Evolutionary conservation across 2,888 invertebrate species (phyloP), one percentile per base, ranked within the genome.

Genomic region (Acleris laterana): DNA sequence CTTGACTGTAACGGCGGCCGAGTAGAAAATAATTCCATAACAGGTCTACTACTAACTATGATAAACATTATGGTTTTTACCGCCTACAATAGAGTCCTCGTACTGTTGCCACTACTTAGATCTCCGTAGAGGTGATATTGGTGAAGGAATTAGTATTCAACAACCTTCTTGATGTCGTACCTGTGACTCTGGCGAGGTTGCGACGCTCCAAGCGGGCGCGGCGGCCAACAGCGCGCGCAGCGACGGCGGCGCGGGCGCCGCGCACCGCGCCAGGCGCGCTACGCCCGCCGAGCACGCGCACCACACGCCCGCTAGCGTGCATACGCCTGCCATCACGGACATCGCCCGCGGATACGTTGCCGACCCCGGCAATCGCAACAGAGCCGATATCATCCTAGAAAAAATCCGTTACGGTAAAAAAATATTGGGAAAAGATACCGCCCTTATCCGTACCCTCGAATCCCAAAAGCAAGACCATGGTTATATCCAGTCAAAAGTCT

Each of bases 321-420:
- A 62, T 62, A 70, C 55, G 57, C 58, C 62, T 56, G 72, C 69
- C 79, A 70, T 72, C 69, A 52, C 62, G 16, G 69, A 42, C 69
- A 81, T 82, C n/a, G 76, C 63, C 50, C 76, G 63, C 44, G 78
- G 77, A 44, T 73, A 73, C 16, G 74, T 60, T 32, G 73, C 64
- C 32, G 81, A 75, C 20, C 77, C 77, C 61, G 88, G 85, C 70
- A 89, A 69, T 20, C 83, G 83, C 50, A 73, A 71, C 68, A 84
- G 72, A 63, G 82, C 82, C 6, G 85, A 75, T 55, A 82, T 75
- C 73, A 90, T 67, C 86, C 91, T 91, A 78, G 17, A 67, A 44
- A 16, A 3, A 25, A 9, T 13, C 11, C 4, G 38, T 13, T 38
- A 4, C 13, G 46, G 17, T 17, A 22, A n/a, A 22, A 56, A 1